phyloP scores from a whole-genome alignment of 1,140 invertebrate species.

The Tribolium madens region DNA sequence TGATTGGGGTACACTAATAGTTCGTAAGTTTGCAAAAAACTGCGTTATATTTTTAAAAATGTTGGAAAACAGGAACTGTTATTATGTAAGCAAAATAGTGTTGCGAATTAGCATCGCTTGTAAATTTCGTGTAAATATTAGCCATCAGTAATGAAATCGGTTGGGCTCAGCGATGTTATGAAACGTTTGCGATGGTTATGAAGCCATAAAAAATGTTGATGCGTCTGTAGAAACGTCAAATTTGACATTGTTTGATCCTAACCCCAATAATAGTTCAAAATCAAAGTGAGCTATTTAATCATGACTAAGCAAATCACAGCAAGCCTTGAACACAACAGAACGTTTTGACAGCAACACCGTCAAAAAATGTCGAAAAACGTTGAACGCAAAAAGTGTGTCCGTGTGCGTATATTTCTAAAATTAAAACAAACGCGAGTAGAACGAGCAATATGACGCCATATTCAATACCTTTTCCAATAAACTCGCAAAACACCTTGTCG shows the following conservation, averaged over 20 bases:
- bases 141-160: not conserved
- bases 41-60: conserved; percentile 7
- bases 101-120: not conserved
- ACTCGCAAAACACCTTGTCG: conserved; percentile 57
- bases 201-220: conserved; percentile 2
- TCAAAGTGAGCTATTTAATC: not conserved
- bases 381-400: not conserved
- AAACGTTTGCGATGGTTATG: too few relatives aligned
- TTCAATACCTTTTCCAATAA: conserved; percentile 67
- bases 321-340: conserved; percentile 7
- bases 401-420: conserved; percentile 63
- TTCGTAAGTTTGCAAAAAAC: not conserved
- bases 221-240: conserved; percentile 14
- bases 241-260: conserved; percentile 8
- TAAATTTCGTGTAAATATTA: not conserved
- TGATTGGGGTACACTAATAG: conserved; percentile 12
- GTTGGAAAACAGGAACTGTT: conserved; percentile 9
- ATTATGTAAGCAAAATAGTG: conserved; percentile 9
- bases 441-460: conserved; percentile 70
- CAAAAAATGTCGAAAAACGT: conserved; percentile 14
- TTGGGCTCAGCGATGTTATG: not conserved
- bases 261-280: conserved; percentile 11
- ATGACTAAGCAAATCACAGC: conserved; percentile 23
- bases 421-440: conserved; percentile 64
- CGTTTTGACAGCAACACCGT: conserved; percentile 14